phyloP scores from a whole-genome alignment of 2,888 invertebrate genomes.

The Cantharis lateralis region DNA sequence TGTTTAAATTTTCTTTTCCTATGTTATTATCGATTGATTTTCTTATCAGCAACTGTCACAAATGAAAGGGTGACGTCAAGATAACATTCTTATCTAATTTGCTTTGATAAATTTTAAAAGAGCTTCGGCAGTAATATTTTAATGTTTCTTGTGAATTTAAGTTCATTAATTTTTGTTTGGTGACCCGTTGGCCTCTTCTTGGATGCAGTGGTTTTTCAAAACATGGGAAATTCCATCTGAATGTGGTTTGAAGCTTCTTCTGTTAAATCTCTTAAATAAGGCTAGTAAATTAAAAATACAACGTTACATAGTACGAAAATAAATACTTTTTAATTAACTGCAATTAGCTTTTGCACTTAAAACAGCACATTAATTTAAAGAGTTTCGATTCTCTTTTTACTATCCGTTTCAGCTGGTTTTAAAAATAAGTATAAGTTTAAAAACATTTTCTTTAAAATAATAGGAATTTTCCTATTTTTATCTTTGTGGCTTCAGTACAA shows the following conservation, averaged over 20 bases:
- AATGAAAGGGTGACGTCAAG: background rate
- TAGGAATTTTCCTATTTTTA: background rate
- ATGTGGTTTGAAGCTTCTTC: background rate
- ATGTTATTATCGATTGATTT: background rate
- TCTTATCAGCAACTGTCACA: background rate
- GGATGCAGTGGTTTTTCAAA: background rate
- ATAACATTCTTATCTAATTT: background rate
- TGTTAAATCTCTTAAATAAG: background rate
- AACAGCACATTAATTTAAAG: background rate
- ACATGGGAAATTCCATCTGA: background rate
- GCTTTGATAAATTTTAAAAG: background rate
- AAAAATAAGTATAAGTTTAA: background rate
- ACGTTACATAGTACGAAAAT: background rate
- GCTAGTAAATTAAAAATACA: background rate
- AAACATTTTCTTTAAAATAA: background rate
- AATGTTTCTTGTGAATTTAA: background rate
- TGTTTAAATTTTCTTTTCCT: background rate
- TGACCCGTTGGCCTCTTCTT: background rate
- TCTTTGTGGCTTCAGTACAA: background rate
- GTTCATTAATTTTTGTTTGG: background rate
- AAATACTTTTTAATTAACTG: background rate
- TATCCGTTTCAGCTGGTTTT: background rate
- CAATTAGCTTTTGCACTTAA: background rate
- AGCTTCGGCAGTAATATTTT: background rate
- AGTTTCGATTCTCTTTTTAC: background rate